Base-by-base conservation (phyloP, 1,140 invertebrate genomes). In the Venustaconcha ellipsiformis region DNA sequence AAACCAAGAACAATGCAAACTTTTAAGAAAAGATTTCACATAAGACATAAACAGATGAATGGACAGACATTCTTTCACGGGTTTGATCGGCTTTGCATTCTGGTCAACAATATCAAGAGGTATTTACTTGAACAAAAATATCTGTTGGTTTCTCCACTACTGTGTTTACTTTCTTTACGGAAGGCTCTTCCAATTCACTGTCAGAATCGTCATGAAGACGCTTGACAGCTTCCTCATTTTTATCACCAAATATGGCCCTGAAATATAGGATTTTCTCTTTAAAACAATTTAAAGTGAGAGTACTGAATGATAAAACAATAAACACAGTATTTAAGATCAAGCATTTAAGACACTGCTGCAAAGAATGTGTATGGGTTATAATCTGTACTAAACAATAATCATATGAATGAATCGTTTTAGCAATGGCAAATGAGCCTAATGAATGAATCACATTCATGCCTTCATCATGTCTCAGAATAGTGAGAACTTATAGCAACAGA, bases 221-320 rank as follows among this genome's bases (percentile, higher is more conserved):
- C 79, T 81, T 89, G 12, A 86, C 75, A 62, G 74, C 72, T 64
- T 73, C 71, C 13, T 76, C 80, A 68, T 76, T 82, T 67, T 84
- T 79, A 67, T 86, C 83, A 30, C 87, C 89, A 87, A 91, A 90
- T 57, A 88, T 80, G 15, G 89, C 84, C 66, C 89, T 91, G 76
- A 57, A 84, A 80, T 62, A 62, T 58, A 78, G 67, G 70, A 70
- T 73, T 74, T 66, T 8, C 12, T 57, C 80, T 64, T 59, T 63
- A 72, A 56, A 67, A 63, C 20, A 72, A 63, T 20, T 58, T 67
- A 58, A 70, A 66, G 60, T 57, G 15, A 56, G 57, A 64, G 37
- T 1, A 48, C 37, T 48, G 37, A 65, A 48, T 68, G 30, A 70
- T 64, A 57, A 64, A 30, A n/a, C 57, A 59, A 15, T 74, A 14